Evolutionary conservation across 2,888 invertebrate genomes (phyloP), one percentile per base, ranked within the genome.

Genomic region (Odontomyia ornata): DNA sequence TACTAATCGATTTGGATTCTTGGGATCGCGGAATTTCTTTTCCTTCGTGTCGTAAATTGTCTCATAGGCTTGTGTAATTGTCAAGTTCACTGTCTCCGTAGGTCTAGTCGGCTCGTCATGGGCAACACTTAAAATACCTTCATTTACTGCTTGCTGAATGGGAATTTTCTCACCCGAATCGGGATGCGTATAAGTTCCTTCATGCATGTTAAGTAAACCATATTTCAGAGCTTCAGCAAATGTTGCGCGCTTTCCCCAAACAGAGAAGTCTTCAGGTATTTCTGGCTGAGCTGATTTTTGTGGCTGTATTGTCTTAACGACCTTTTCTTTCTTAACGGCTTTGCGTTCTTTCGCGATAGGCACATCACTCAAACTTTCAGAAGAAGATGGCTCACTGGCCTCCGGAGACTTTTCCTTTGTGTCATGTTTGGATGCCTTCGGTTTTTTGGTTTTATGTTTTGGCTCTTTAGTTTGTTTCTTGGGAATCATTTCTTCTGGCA

Each of bases 181-280:
- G 0, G 93, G 93, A 85, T 95, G 90, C 57, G 88, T 90, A 81
- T 93, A 92, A 0, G 91, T 91, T n/a, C 89, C 90, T 77, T 89
- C 89, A 80, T 91, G 89, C 1, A 90, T 85, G 84, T 93, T 90
- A 23, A 93, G 90, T 52, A 91, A 84, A 65, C 91, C 91, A 76
- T 89, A 88, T 78, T 91, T 89, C 52, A 94, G 83, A 62, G 94
- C 94, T 80, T 90, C 90, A 2, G 90, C 88, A 80, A 94, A 92
- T 67, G 89, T 89, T 80, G 92, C 89, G 81, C 91, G 3, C 95
- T 95, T 83, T 95, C 91, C 82, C 90, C 89, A 2, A 95, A 88
- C 15, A 15, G 52, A n/a, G 18, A n/a, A 52, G 15, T 15, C 52
- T 52, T 36, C 36, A 5, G 36, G 36, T 36, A 5, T 36, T 36